These are phyloP conservation scores for Rallus crepitans DNA, from an alignment of 2,797 vertebrate genomes.

Conservation along the genomic window DNA sequence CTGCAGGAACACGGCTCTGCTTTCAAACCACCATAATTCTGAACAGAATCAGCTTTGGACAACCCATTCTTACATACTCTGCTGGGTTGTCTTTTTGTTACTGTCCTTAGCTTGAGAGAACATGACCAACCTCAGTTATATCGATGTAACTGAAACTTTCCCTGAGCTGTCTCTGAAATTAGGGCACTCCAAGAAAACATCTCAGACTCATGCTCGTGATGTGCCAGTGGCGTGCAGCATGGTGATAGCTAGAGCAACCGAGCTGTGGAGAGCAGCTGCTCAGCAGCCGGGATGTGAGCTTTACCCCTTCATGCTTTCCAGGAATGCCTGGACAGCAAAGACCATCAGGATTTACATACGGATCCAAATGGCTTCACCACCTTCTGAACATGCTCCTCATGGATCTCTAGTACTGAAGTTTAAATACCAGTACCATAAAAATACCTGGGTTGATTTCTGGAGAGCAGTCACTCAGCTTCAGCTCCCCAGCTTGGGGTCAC, in stretches of 20 bases:
- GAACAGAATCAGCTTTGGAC: background rate
- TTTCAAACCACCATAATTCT: background rate
- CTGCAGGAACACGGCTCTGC: background rate
- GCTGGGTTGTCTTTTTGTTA: background rate
- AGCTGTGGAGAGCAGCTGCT: background rate
- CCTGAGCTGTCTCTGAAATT: slow-evolving; percentile 6
- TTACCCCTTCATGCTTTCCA: background rate
- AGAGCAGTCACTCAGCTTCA: background rate
- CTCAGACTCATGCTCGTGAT: background rate
- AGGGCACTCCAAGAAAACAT: background rate
- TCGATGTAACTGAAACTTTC: background rate
- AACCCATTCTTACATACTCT: background rate
- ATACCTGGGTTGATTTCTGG: background rate
- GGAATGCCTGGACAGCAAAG: background rate
- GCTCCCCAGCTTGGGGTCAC: background rate
- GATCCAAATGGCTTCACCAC: background rate
- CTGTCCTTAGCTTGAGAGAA: background rate
- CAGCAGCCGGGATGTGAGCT: rapidly evolving
- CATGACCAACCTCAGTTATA: background rate
- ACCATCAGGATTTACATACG: rapidly evolving
- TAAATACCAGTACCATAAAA: background rate
- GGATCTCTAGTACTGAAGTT: background rate
- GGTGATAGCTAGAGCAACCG: background rate
- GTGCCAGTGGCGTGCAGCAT: background rate
- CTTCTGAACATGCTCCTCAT: background rate